Conservation (phyloP, 2,113 vertebrate species). For the Lates calcarifer region DNA sequence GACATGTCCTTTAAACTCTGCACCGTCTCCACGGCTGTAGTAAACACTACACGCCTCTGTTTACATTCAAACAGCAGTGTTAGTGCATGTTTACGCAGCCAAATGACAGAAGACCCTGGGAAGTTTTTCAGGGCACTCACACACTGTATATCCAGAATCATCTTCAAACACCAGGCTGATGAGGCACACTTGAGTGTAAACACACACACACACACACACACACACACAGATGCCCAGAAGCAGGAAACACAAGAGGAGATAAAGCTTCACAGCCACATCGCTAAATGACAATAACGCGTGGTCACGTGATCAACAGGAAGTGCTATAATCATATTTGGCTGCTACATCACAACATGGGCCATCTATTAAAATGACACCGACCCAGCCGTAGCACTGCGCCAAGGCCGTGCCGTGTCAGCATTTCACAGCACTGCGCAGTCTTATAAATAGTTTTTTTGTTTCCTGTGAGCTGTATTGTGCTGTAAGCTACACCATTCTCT, state of each 20-base stretch:
- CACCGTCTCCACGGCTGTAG: slow-evolving; percentile 29
- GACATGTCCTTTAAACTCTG: slow-evolving; percentile 13
- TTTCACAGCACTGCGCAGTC: slow-evolving; percentile 30
- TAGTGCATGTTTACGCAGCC: slow-evolving; percentile 15
- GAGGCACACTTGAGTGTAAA: slow-evolving; percentile 22
- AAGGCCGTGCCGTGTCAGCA: slow-evolving; percentile 67
- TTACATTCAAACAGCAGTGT: slow-evolving; percentile 33
- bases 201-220: background rate
- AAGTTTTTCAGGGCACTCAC: background rate
- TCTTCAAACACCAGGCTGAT: slow-evolving; percentile 2
- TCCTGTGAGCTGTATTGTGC: slow-evolving; percentile 45
- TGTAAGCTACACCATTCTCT: slow-evolving; percentile 16
- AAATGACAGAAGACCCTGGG: slow-evolving; percentile 3
- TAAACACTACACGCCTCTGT: slow-evolving; percentile 56
- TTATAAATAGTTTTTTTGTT: slow-evolving; percentile 70
- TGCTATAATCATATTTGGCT: slow-evolving; percentile 51
- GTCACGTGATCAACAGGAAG: slow-evolving; percentile 67
- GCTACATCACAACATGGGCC: slow-evolving; percentile 44
- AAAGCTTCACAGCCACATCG: slow-evolving; percentile 23
- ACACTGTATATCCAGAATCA: background rate
- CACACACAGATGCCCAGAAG: slow-evolving; percentile 1
- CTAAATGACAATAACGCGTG: slow-evolving; percentile 26
- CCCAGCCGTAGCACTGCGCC: slow-evolving; percentile 42
- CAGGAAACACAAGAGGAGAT: slow-evolving; percentile 67
- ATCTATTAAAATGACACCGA: slow-evolving; percentile 54